phyloP scores from a whole-genome alignment of 2,888 invertebrate species.

The Eubasilissa splendida region DNA sequence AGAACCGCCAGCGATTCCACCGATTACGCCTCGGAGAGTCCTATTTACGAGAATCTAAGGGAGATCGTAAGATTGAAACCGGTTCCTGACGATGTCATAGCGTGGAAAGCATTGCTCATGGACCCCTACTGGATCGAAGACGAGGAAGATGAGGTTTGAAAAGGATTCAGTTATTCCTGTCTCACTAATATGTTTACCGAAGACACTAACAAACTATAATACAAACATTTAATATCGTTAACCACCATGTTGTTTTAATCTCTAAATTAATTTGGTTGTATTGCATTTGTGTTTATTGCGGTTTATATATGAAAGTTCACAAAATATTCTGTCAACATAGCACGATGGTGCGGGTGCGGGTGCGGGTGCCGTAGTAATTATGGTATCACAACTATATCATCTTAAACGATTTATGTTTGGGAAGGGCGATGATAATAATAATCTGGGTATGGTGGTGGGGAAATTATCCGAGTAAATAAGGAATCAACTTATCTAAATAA shows the following conservation, averaged over 20 bases:
- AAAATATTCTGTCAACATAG: no score
- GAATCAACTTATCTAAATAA: no score
- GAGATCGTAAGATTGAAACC: constrained; percentile 62
- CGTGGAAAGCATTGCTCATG: constrained; percentile 71
- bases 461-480: no score
- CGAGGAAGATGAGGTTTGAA: constrained; percentile 72
- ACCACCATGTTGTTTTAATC: background rate
- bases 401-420: no score
- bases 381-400: no score
- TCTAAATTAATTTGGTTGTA: no score
- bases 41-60: constrained; percentile 69
- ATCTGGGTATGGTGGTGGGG: no score
- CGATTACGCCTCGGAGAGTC: constrained; percentile 63
- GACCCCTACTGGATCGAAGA: constrained; percentile 72
- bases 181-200: background rate
- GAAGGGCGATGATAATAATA: no score
- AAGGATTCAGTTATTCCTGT: constrained; percentile 14
- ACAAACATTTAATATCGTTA: background rate
- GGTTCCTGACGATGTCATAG: constrained; percentile 67
- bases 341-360: no score
- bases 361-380: no score
- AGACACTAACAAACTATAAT: background rate
- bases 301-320: no score
- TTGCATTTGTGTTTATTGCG: no score
- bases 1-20: constrained; percentile 59